A percentile compares a stretch with the other conserved stretches of the same genome.
phyloP scores from a whole-genome alignment of 2,888 invertebrate species.

The Orthosia incerta region DNA sequence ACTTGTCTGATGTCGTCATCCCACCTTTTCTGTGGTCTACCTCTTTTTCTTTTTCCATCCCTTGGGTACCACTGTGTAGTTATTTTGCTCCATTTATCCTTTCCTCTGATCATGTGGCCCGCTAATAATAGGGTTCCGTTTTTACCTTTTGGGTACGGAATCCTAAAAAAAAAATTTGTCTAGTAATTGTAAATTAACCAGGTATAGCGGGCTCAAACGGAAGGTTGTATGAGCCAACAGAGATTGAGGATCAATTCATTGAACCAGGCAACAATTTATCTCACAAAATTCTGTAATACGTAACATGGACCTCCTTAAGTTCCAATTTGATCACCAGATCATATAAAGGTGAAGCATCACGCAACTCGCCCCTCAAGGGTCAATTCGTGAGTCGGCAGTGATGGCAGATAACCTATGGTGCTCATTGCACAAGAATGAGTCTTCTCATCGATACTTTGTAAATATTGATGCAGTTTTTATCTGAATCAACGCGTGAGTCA shows the following conservation, averaged over 20 bases:
- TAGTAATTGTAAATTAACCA: too few relatives aligned
- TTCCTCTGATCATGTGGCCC: too few relatives aligned
- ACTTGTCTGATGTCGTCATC: too few relatives aligned
- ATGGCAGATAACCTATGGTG: constrained; percentile 48
- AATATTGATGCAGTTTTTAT: constrained; percentile 23
- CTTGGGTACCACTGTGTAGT: too few relatives aligned
- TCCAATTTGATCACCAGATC: constrained; percentile 8
- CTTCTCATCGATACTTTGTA: constrained; percentile 51
- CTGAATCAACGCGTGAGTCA: constrained; percentile 30
- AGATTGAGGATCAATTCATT: too few relatives aligned
- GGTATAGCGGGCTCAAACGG: neutral
- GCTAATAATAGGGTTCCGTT: too few relatives aligned
- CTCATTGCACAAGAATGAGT: constrained; percentile 27
- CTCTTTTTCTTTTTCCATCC: too few relatives aligned
- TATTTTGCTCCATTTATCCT: too few relatives aligned
- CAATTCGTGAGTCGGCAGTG: constrained; percentile 25
- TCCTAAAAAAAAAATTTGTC: too few relatives aligned
- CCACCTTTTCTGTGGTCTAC: too few relatives aligned
- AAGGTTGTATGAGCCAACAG: too few relatives aligned
- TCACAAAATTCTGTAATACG: neutral
- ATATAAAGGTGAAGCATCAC: constrained; percentile 17
- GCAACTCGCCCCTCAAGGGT: constrained; percentile 19
- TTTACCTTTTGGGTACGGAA: too few relatives aligned
- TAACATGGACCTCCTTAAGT: neutral
- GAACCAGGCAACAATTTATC: neutral